A percentile compares a stretch with the other conserved stretches of the same genome.
Evolutionary conservation across 2,888 invertebrate species (phyloP).

Genomic region (Nomada ferruginata): DNA sequence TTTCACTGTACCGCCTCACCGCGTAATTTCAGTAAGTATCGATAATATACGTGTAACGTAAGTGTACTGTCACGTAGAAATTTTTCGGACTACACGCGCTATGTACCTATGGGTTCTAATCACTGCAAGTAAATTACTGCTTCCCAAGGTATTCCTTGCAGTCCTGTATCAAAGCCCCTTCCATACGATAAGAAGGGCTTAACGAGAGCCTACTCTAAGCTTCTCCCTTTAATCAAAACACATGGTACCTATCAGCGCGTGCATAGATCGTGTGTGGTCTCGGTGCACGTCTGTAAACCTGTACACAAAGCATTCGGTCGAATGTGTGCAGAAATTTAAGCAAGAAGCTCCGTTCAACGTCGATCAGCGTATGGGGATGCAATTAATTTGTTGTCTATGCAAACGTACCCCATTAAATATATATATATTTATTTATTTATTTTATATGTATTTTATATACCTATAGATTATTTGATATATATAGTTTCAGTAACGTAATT

Average conservation of each 20-base stretch:
- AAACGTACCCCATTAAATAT: background rate
- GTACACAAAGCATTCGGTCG: background rate
- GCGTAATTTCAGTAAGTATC: background rate
- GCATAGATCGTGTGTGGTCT: background rate
- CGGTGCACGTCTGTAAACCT: background rate
- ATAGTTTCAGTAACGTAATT: no score
- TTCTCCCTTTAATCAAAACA: constrained; percentile 63
- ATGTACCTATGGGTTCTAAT: constrained; percentile 22
- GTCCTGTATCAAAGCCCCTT: constrained; percentile 54
- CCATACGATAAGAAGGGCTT: constrained; percentile 58
- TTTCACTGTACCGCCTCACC: background rate
- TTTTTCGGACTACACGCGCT: background rate
- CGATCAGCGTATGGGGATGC: background rate
- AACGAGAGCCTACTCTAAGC: constrained; percentile 48
- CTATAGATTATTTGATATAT: no score
- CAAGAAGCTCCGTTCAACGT: constrained; percentile 1
- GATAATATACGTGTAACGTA: background rate
- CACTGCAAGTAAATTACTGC: constrained; percentile 36
- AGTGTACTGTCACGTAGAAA: background rate
- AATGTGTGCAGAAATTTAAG: background rate
- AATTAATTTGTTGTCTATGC: background rate
- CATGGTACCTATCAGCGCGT: constrained; percentile 22
- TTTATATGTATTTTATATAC: no score
- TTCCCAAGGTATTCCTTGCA: constrained; percentile 24
- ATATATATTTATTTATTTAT: no score